These are phyloP conservation scores for Ceraclea dissimilis DNA, from an alignment of 2,888 invertebrate genomes.

Conservation along the genomic window DNA sequence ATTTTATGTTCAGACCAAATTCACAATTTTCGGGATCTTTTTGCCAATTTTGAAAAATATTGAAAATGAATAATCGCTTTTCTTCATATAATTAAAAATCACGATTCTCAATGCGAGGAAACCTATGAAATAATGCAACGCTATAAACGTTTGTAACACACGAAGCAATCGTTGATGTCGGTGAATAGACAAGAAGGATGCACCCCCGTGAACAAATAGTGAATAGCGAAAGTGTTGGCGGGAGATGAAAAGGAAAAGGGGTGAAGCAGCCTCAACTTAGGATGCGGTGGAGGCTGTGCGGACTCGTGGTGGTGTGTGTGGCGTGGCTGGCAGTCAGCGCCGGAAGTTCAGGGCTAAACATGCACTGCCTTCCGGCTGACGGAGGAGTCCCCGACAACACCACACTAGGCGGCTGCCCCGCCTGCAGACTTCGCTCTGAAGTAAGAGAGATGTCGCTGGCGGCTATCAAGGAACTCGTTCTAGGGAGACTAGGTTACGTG, in stretches of 20 bases:
- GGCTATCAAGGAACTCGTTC: slow-evolving; percentile 56
- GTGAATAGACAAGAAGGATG: background rate
- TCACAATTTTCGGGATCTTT: too few relatives aligned
- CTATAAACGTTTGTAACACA: background rate
- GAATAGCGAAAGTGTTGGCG: background rate
- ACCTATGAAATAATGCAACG: background rate
- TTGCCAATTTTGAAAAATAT: too few relatives aligned
- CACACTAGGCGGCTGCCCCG: slow-evolving; percentile 46
- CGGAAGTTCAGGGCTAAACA: background rate
- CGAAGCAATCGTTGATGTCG: background rate
- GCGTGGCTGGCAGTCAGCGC: slow-evolving; percentile 24
- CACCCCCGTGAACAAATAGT: background rate
- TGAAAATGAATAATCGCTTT: too few relatives aligned
- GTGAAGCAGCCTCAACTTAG: slow-evolving; percentile 30
- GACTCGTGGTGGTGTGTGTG: slow-evolving; percentile 29
- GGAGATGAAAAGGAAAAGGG: slow-evolving; percentile 4
- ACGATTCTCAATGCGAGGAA: too few relatives aligned
- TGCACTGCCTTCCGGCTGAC: slow-evolving; percentile 20
- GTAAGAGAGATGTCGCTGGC: slow-evolving; percentile 53
- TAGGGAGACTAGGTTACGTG: slow-evolving; percentile 54
- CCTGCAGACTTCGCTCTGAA: slow-evolving; percentile 50
- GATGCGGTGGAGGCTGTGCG: slow-evolving; percentile 15
- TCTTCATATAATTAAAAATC: too few relatives aligned
- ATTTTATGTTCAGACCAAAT: too few relatives aligned
- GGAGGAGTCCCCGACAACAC: slow-evolving; percentile 40